Conservation (phyloP, 1,140 invertebrate genomes). For the Hyposmocoma kahamanoa region DNA sequence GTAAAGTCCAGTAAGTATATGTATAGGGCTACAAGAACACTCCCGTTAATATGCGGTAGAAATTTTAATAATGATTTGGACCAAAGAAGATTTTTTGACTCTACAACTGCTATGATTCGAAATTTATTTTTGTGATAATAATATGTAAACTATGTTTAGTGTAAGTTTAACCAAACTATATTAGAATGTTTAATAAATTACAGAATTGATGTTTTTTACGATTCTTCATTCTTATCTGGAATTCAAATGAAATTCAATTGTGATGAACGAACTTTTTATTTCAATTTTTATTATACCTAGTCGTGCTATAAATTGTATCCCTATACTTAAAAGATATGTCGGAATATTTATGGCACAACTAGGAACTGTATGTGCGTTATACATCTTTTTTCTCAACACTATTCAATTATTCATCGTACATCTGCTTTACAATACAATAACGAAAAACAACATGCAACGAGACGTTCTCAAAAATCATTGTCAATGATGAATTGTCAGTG, state of each 20-base stretch:
- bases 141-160: slow-evolving; percentile 41
- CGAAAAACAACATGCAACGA: no score
- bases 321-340: no score
- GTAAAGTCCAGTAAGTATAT: no score
- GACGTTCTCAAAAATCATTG: no score
- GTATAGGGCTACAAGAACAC: neutral
- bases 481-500: no score
- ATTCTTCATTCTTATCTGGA: neutral
- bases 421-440: no score
- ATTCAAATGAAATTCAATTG: slow-evolving; percentile 20
- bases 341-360: no score
- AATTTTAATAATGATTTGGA: slow-evolving; percentile 23
- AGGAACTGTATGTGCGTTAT: no score
- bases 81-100: slow-evolving; percentile 25
- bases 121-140: slow-evolving; percentile 37
- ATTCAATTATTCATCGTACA: no score
- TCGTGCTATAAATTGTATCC: no score
- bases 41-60: neutral
- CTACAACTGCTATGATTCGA: slow-evolving; percentile 38
- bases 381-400: no score
- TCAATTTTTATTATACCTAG: no score
- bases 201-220: neutral
- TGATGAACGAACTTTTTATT: slow-evolving; percentile 35
- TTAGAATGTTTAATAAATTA: slow-evolving; percentile 50
- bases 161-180: slow-evolving; percentile 39